These are phyloP conservation scores for Bergia puertoricense DNA, from an alignment of 92 coral and sea anemone species.

Conservation along the genomic window DNA sequence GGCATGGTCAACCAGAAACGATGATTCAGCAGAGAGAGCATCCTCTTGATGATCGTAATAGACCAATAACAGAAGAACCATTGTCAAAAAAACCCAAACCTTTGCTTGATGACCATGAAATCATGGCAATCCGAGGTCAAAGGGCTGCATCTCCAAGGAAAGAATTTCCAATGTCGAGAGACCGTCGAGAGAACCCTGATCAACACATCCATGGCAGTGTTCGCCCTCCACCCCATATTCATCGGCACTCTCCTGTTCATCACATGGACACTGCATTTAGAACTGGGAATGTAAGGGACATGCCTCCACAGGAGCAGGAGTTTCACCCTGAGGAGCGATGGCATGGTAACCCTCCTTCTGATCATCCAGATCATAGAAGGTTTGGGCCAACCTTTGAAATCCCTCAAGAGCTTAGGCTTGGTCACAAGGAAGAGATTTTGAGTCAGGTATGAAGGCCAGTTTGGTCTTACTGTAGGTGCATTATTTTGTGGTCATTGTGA, in stretches of 20 bases:
- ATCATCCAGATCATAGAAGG: conserved; percentile 2
- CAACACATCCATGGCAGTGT: conserved; percentile 9
- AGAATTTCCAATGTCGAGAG: conserved; percentile 48
- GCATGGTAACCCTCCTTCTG: conserved; percentile 42
- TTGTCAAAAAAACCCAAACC: conserved; percentile 75
- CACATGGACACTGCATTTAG: conserved; percentile 3
- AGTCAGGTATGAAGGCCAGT: conserved; percentile 64
- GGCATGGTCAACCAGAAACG: background rate
- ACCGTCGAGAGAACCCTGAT: conserved; percentile 26
- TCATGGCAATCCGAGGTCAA: conserved; percentile 61
- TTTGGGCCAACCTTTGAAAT: conserved; percentile 73
- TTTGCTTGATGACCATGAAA: conserved; percentile 69
- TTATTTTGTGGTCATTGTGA: background rate
- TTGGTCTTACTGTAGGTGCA: background rate
- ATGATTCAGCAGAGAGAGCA: conserved; percentile 3
- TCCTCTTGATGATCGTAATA: conserved; percentile 31
- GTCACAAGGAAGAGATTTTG: conserved; percentile 76
- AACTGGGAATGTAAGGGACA: background rate
- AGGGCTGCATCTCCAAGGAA: conserved; percentile 61
- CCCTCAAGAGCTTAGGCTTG: conserved; percentile 93
- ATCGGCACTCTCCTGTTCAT: background rate
- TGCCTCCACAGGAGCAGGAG: conserved; percentile 14
- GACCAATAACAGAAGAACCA: conserved; percentile 60
- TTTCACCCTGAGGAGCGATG: conserved; percentile 25
- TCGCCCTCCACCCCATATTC: conserved; percentile 22